Conservation (phyloP, 2,113 vertebrate species). For the Pyxicephalus adspersus region DNA sequence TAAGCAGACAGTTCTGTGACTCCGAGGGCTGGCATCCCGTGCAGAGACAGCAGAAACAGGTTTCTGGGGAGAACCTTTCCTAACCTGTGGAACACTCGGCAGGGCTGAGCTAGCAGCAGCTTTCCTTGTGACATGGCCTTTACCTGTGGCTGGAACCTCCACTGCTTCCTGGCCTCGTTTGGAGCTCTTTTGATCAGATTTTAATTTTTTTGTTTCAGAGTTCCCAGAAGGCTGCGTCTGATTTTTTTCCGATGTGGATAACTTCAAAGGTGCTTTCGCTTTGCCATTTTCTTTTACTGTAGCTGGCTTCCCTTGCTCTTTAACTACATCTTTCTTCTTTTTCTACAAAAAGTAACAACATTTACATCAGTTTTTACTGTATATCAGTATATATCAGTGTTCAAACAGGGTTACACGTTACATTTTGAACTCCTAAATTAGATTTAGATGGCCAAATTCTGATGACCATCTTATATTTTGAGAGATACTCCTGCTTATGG, state of each 20-base stretch:
- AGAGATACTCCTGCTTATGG: too few relatives aligned
- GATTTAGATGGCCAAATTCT: too few relatives aligned
- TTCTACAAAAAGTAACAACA: slow-evolving; percentile 70
- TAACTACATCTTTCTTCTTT: slow-evolving; percentile 77
- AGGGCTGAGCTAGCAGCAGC: slow-evolving; percentile 62
- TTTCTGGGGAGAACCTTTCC: slow-evolving; percentile 71
- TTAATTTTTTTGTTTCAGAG: slow-evolving; percentile 68
- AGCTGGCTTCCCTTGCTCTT: slow-evolving; percentile 66
- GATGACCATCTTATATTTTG: too few relatives aligned
- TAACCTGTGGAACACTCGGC: slow-evolving; percentile 70
- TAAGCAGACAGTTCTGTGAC: slow-evolving; percentile 23
- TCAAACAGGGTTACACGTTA: too few relatives aligned
- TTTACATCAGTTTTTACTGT: too few relatives aligned
- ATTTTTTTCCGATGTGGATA: background rate
- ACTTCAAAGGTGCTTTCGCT: slow-evolving; percentile 61
- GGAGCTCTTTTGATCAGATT: slow-evolving; percentile 74
- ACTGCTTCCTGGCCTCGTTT: slow-evolving; percentile 76
- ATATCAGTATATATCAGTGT: too few relatives aligned
- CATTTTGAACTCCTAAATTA: too few relatives aligned
- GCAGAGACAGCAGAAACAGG: slow-evolving; percentile 59
- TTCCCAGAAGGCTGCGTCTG: slow-evolving; percentile 50
- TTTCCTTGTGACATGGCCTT: slow-evolving; percentile 55
- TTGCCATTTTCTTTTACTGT: slow-evolving; percentile 75
- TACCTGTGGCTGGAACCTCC: slow-evolving; percentile 58
- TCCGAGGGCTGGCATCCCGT: slow-evolving; percentile 61